Evolutionary conservation across 2,113 vertebrate genomes (phyloP).

Genomic region (Upupa epops): DNA sequence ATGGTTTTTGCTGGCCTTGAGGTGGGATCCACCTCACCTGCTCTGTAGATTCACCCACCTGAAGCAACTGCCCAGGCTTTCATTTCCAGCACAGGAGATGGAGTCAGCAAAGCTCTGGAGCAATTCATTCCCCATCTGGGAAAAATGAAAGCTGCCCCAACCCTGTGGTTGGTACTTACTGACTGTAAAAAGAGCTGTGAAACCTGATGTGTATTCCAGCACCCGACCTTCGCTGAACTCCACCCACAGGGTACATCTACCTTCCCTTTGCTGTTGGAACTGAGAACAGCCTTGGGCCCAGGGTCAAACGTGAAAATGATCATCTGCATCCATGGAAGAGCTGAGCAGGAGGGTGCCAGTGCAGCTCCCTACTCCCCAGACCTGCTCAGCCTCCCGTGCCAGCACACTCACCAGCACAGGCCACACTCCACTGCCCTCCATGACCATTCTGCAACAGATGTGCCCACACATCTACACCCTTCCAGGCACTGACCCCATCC

Average conservation of each 20-base stretch:
- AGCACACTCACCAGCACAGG: neutral
- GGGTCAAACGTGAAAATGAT: neutral
- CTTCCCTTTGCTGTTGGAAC: neutral
- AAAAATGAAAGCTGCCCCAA: neutral
- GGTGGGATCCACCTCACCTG: neutral
- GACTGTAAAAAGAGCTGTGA: neutral
- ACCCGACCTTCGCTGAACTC: neutral
- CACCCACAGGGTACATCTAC: neutral
- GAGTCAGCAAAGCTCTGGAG: neutral
- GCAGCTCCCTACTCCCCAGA: neutral
- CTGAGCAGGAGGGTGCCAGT: neutral
- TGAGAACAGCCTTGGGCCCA: neutral
- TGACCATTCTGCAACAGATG: neutral
- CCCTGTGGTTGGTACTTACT: neutral
- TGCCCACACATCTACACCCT: neutral
- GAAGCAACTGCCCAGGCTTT: neutral
- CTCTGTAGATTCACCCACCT: neutral
- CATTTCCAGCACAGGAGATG: fast-evolving
- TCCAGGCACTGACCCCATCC: neutral
- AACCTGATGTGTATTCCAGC: neutral
- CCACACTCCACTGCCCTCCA: neutral
- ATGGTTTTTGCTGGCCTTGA: neutral
- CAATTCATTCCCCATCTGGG: neutral
- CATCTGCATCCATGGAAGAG: neutral
- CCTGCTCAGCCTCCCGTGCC: neutral